A percentile compares a stretch with the other conserved stretches of the same genome.
Evolutionary conservation across 2,888 invertebrate genomes (phyloP).

Genomic region (Leuctra nigra): DNA sequence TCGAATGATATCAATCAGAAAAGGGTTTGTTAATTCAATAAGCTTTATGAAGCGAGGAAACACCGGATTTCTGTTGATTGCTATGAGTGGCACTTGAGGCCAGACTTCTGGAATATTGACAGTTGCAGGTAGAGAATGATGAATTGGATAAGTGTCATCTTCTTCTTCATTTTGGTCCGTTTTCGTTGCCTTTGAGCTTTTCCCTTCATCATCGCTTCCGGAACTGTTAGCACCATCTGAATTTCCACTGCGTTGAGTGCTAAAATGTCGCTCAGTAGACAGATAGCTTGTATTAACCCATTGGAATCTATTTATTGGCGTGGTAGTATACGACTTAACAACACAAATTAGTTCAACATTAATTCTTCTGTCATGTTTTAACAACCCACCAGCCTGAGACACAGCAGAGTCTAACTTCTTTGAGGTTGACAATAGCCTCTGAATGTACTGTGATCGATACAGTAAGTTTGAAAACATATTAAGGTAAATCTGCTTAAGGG

Average conservation of each 20-base stretch:
- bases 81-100: constrained; percentile 94
- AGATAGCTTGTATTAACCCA: background rate
- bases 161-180: constrained; percentile 8
- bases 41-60: constrained; percentile 98
- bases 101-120: constrained; percentile 93
- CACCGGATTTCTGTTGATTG: constrained; percentile 89
- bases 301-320: background rate
- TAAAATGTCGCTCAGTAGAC: background rate
- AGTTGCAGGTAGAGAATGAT: constrained; percentile 63
- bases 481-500: too few species aligned
- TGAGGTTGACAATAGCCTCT: too few species aligned
- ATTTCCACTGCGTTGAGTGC: background rate
- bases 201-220: constrained; percentile 12
- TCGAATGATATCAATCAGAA: constrained; percentile 80
- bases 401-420: too few species aligned
- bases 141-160: constrained; percentile 15
- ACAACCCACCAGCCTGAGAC: too few species aligned
- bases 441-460: too few species aligned
- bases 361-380: too few species aligned
- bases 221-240: background rate
- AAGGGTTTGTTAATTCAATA: constrained; percentile 84
- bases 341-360: too few species aligned
- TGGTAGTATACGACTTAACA: too few species aligned
- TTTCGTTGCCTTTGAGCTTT: background rate
- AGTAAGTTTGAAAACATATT: too few species aligned